Conservation (phyloP, 1,140 invertebrate species). For the Sycobia sp. region DNA sequence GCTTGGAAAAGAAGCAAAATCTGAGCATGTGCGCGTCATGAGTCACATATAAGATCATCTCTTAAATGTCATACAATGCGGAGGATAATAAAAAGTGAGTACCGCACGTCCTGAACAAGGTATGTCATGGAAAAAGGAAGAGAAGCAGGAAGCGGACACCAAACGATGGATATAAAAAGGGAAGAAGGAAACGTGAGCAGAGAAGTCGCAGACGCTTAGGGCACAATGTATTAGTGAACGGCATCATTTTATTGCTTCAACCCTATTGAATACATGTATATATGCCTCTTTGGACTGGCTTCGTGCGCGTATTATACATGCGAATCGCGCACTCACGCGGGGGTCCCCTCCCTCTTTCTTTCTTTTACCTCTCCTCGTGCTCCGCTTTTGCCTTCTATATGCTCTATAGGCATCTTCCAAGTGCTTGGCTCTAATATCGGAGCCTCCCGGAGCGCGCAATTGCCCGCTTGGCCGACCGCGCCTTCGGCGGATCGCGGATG, state of each 20-base stretch:
- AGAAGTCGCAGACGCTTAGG: not conserved
- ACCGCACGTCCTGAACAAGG: not conserved
- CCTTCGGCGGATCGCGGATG: not conserved
- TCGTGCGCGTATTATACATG: not conserved
- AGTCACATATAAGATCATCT: not conserved
- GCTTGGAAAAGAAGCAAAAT: conserved; percentile 4
- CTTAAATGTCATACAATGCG: conserved; percentile 5
- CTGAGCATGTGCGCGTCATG: not conserved
- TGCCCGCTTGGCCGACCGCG: not conserved
- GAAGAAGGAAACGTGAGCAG: not conserved
- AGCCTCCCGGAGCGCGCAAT: not conserved
- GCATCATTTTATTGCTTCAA: not conserved
- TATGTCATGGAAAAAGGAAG: too few species aligned
- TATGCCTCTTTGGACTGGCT: not conserved
- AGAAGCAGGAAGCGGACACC: not conserved
- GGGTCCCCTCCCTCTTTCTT: not conserved
- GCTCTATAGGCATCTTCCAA: not conserved
- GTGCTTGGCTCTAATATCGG: not conserved
- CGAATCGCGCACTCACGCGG: too few species aligned
- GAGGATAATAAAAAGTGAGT: not conserved
- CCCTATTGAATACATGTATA: not conserved
- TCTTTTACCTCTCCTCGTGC: not conserved
- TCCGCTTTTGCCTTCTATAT: not conserved
- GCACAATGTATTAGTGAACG: not conserved
- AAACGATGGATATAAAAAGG: not conserved